Conservation (phyloP, 2,888 invertebrate species). For the Cancer borealis region DNA sequence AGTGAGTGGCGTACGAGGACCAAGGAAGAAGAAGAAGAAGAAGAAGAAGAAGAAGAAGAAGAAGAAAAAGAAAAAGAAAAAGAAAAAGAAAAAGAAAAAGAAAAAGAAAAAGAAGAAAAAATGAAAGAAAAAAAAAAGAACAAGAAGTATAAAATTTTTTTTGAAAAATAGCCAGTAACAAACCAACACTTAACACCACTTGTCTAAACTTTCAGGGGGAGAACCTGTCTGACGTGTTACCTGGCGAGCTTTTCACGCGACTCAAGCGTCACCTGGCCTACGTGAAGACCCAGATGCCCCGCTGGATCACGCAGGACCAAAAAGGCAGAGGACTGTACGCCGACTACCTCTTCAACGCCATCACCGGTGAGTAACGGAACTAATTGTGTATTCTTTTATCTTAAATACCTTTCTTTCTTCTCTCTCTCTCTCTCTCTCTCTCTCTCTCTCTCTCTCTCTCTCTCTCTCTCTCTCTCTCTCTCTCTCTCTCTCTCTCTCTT, state of each 20-base stretch:
- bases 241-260: slow-evolving; percentile 80
- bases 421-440: too few species aligned
- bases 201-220: slow-evolving; percentile 60
- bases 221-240: slow-evolving; percentile 79
- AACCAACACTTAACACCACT: background rate
- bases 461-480: too few species aligned
- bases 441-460: too few species aligned
- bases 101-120: background rate
- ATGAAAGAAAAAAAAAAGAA: background rate
- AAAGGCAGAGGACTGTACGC: slow-evolving; percentile 80
- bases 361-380: slow-evolving; percentile 78
- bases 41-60: background rate
- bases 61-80: background rate
- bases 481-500: too few species aligned
- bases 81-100: background rate
- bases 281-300: slow-evolving; percentile 80
- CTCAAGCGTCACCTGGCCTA: slow-evolving; percentile 81
- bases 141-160: background rate
- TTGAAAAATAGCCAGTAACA: background rate
- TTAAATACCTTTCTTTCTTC: too few species aligned
- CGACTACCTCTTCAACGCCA: slow-evolving; percentile 81
- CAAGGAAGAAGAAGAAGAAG: background rate
- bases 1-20: background rate
- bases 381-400: too few species aligned
- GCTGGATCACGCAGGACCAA: slow-evolving; percentile 81